Base-by-base conservation (phyloP, 2,888 invertebrate genomes). In the Melipona bicolor region DNA sequence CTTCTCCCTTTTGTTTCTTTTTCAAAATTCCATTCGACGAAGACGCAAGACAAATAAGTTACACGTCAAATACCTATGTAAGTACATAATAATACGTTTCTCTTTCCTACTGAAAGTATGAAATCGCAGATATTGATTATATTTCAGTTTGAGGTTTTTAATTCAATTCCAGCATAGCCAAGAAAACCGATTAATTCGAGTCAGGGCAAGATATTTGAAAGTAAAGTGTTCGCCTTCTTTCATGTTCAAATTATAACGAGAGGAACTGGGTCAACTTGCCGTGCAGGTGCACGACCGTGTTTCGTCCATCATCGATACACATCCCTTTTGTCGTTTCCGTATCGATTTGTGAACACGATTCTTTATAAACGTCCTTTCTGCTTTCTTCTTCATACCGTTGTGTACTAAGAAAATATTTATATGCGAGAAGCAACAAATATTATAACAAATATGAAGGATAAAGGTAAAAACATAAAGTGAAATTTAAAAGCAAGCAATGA, bases 251-350 rank as follows among this genome's bases (percentile, higher is more conserved):
- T 88, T 87, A 80, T 80, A 80, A 81, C 78, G 79, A 54, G 49
- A 71, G 71, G 69, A 90, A 89, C 78, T 90, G 70, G 89, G 89
- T 89, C 90, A 90, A 59, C 76, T 81, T 67, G 70, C 75, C 79
- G 77, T 86, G 87, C 90, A 89, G 81, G 87, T 89, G 88, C 77
- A 79, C 73, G 74, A 69, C 64, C 71, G 59, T 77, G 75, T 79
- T 87, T 84, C 75, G 74, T 80, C 74, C 87, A 72, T 86, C 80
- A 75, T 65, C 81, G 79, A 84, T 79, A 69, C 75, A 73, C 75
- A 59, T 73, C 84, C 76, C 72, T 77, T 84, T 84, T 81, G 75
- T 81, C 84, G 80, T 77, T 80, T 80, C 59, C 67, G 79, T 76
- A 79, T 84, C 76, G 84, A 84, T 84, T 84, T 76, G 67, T 67